A percentile compares a stretch with the other conserved stretches of the same genome.
Conservation (phyloP, 2,113 vertebrate genomes). For the Hyaena hyaena region DNA sequence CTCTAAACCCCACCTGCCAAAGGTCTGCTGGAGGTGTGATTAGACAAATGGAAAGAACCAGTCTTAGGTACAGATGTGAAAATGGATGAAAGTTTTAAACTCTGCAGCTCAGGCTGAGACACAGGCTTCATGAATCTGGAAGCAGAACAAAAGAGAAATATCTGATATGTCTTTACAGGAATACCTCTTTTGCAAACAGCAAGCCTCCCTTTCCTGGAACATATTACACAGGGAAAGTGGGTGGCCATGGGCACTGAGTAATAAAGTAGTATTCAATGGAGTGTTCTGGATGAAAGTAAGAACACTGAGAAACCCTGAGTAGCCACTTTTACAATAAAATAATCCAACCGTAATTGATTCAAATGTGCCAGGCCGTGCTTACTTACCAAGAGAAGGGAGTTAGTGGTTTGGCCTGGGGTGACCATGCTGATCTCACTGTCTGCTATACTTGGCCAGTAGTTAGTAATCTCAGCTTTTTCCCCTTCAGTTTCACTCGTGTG, state of each 20-base stretch:
- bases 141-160: background rate
- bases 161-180: background rate
- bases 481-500: background rate
- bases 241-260: background rate
- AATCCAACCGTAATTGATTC: background rate
- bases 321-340: constrained; percentile 30
- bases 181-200: background rate
- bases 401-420: background rate
- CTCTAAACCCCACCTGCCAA: constrained; percentile 9
- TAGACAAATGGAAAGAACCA: background rate
- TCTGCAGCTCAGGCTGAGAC: background rate
- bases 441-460: background rate
- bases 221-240: background rate
- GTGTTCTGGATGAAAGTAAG: background rate
- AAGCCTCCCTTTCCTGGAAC: constrained; percentile 2
- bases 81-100: background rate
- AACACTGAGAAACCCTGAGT: background rate
- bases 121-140: background rate
- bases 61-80: background rate
- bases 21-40: background rate
- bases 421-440: constrained; percentile 22
- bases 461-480: background rate
- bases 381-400: background rate
- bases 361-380: background rate
- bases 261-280: background rate